These are phyloP conservation scores for Melanostigma gelatinosum DNA, from an alignment of 2,113 vertebrate genomes.

Conservation along the genomic window DNA sequence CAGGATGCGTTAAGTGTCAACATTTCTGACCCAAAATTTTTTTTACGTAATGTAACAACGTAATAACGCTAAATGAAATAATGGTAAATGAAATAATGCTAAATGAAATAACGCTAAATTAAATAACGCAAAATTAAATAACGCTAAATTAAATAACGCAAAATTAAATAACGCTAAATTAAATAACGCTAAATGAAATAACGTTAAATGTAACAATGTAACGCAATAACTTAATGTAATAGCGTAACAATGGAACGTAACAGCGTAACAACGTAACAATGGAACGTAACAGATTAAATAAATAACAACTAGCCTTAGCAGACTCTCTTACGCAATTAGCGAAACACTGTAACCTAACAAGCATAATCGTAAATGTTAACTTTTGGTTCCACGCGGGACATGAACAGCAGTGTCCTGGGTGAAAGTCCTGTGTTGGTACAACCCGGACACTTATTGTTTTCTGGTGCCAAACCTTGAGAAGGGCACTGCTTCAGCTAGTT, in stretches of 20 bases:
- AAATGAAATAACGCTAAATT: background rate
- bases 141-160: too few species aligned
- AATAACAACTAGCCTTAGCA: background rate
- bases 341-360: background rate
- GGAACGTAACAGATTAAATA: background rate
- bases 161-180: background rate
- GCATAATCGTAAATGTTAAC: background rate
- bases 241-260: too few species aligned
- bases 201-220: too few species aligned
- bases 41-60: background rate
- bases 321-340: background rate
- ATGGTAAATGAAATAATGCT: too few species aligned
- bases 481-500: slow-evolving; percentile 10
- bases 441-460: background rate
- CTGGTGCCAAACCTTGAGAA: slow-evolving; percentile 29
- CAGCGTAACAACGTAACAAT: background rate
- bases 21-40: too few species aligned
- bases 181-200: too few species aligned
- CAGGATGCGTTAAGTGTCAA: too few species aligned
- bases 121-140: too few species aligned
- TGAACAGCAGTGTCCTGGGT: background rate
- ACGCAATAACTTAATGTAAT: too few species aligned
- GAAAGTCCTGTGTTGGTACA: background rate
- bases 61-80: too few species aligned
- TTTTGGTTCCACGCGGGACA: background rate